Evolutionary conservation across 2,888 invertebrate species (phyloP).

Genomic region (Pecten maximus): DNA sequence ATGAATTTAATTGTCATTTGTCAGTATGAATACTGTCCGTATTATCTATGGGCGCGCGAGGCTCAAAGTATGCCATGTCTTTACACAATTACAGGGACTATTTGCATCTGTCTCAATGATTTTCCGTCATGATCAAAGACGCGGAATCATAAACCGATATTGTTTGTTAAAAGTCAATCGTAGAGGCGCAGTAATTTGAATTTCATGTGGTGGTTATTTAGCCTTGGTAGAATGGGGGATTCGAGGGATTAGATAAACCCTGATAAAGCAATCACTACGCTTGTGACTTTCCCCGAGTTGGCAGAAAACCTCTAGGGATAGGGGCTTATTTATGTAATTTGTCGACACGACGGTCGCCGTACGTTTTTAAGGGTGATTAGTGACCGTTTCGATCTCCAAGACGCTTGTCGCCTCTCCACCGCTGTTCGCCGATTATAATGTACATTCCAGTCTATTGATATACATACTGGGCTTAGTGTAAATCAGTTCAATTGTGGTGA

Average conservation of each 20-base stretch:
- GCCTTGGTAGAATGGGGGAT: slow-evolving; percentile 42
- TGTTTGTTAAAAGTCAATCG: slow-evolving; percentile 35
- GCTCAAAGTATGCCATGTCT: slow-evolving; percentile 6
- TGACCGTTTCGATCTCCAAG: not conserved
- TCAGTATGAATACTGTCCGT: slow-evolving; percentile 1
- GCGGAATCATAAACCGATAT: slow-evolving; percentile 39
- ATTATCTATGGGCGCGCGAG: slow-evolving; percentile 15
- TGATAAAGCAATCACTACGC: slow-evolving; percentile 42
- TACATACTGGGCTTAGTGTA: not conserved
- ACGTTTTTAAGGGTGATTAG: slow-evolving; percentile 39
- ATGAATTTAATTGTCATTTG: slow-evolving; percentile 33
- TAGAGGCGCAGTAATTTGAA: slow-evolving; percentile 36
- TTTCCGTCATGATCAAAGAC: slow-evolving; percentile 41
- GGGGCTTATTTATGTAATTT: slow-evolving; percentile 37
- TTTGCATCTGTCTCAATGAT: slow-evolving; percentile 47
- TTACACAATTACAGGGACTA: slow-evolving; percentile 41
- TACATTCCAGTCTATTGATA: not conserved
- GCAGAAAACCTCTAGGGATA: slow-evolving; percentile 21
- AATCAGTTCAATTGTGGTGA: not conserved
- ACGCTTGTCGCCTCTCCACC: slow-evolving; percentile 9
- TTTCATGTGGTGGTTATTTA: slow-evolving; percentile 35
- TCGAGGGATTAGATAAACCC: slow-evolving; percentile 44
- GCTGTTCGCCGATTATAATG: not conserved
- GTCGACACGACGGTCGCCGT: slow-evolving; percentile 31
- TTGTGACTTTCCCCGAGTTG: slow-evolving; percentile 46